These are phyloP conservation scores for Eulimnadia texana DNA, from an alignment of 1,140 invertebrate genomes.

Conservation along the genomic window DNA sequence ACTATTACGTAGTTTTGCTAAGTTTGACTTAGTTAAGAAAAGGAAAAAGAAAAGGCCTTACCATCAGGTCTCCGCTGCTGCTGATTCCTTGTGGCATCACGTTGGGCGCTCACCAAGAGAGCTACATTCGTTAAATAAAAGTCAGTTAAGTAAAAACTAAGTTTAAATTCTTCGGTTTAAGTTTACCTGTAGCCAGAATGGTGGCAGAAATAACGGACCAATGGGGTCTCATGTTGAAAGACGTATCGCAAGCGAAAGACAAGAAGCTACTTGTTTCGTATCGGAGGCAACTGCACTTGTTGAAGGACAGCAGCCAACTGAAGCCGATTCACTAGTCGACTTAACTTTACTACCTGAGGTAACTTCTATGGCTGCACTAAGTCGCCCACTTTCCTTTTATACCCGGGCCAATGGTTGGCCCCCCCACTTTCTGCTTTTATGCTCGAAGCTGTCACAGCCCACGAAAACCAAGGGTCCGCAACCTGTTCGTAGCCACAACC, in stretches of 20 bases:
- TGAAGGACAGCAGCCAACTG: conserved; percentile 8
- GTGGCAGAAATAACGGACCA: background rate
- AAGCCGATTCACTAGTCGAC: conserved; percentile 5
- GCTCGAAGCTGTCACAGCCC: background rate
- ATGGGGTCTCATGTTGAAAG: background rate
- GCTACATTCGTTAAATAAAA: background rate
- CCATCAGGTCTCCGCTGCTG: background rate
- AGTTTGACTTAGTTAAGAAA: background rate
- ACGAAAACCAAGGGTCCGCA: background rate
- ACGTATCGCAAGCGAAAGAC: background rate
- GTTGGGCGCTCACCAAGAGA: background rate
- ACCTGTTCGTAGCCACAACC: too few species aligned
- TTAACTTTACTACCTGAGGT: background rate
- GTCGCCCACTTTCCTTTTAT: conserved; percentile 13
- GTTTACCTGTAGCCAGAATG: background rate
- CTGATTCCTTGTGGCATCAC: background rate
- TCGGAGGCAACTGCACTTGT: background rate
- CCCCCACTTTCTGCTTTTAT: background rate
- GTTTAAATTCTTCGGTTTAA: too few species aligned
- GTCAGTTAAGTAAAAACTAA: too few species aligned
- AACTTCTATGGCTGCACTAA: background rate
- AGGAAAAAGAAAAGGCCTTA: background rate
- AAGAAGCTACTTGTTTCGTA: background rate
- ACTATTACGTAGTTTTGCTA: too few species aligned
- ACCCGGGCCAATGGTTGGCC: background rate